A percentile compares a stretch with the other conserved stretches of the same genome.
phyloP scores from a whole-genome alignment of 2,888 invertebrate genomes.

The Metacarcinus magister region DNA sequence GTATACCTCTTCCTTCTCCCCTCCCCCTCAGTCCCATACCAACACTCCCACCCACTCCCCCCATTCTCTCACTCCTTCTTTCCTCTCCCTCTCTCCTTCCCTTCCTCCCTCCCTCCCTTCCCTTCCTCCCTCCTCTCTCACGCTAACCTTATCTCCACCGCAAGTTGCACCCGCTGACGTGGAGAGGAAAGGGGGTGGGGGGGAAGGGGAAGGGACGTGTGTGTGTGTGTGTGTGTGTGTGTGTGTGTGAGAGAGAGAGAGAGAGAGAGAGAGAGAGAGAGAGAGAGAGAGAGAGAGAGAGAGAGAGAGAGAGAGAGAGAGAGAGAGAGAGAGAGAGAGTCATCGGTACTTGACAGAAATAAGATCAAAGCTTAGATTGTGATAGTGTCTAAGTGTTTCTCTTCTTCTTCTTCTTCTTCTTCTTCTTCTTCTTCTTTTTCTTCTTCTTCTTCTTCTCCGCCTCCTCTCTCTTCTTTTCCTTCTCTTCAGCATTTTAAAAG shows the following conservation, averaged over 20 bases:
- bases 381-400: neutral
- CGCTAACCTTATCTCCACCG: conserved; percentile 54
- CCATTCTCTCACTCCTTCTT: conserved; percentile 9
- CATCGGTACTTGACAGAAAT: neutral
- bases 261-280: neutral
- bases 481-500: neutral
- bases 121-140: conserved; percentile 20
- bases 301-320: conserved; percentile 37
- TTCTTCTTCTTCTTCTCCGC: neutral
- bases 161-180: neutral
- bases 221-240: neutral
- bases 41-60: neutral
- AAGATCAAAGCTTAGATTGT: neutral
- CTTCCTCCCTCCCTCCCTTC: neutral
- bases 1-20: neutral
- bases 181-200: conserved; percentile 13
- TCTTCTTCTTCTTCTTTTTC: neutral
- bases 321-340: conserved; percentile 39
- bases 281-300: conserved; percentile 57
- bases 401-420: neutral
- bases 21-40: neutral
- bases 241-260: no score
- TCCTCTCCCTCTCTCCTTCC: conserved; percentile 44
- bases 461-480: neutral
- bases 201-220: neutral